Percentiles rank a stretch among this genome's conserved stretches.
Conservation (phyloP, 2,113 vertebrate species). For the Hemicordylus capensis region DNA sequence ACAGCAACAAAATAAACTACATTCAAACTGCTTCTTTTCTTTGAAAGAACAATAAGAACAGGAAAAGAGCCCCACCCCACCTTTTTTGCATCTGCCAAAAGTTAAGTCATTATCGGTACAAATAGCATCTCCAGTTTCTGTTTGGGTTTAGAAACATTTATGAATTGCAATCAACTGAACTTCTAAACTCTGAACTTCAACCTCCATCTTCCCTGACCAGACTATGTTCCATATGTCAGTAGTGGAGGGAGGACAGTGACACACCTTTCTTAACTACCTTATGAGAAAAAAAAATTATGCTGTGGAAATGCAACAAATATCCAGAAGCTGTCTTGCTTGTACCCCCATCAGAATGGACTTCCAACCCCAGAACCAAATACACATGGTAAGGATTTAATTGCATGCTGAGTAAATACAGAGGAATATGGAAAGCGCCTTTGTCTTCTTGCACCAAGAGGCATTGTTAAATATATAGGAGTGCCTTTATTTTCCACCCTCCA, state of each 20-base stretch:
- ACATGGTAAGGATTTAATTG: constrained; percentile 1
- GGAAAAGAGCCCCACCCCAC: background rate
- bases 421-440: background rate
- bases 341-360: background rate
- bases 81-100: constrained; percentile 36
- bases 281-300: background rate
- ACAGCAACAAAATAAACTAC: constrained; percentile 1
- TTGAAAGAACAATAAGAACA: constrained; percentile 25
- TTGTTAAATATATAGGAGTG: background rate
- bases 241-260: too few species aligned
- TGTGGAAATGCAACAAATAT: background rate
- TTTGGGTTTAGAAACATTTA: constrained; percentile 38
- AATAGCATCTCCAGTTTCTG: constrained; percentile 27
- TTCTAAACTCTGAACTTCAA: constrained; percentile 43
- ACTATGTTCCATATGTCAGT: constrained; percentile 1
- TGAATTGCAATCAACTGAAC: constrained; percentile 31
- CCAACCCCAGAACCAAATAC: background rate
- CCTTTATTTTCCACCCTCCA: too few species aligned
- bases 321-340: background rate
- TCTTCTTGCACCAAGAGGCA: background rate
- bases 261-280: background rate
- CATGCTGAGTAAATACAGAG: background rate
- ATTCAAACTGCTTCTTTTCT: constrained; percentile 2
- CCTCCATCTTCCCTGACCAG: background rate
- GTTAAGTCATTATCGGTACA: constrained; percentile 34